These are phyloP conservation scores for Haemorhous mexicanus DNA, from an alignment of 2,113 vertebrate genomes.

Conservation along the genomic window DNA sequence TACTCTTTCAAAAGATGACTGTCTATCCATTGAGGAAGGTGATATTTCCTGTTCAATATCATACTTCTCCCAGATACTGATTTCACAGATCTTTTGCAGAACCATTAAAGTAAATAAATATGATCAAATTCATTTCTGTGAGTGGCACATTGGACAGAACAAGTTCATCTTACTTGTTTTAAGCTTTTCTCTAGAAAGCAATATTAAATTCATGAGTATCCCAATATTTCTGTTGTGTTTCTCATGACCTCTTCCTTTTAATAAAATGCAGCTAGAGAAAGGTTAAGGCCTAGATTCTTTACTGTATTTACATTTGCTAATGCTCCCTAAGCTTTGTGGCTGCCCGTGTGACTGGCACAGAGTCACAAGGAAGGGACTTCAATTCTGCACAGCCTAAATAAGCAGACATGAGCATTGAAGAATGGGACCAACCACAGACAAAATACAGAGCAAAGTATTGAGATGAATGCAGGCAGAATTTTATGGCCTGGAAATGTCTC, in stretches of 20 bases:
- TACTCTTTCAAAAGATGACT: not conserved
- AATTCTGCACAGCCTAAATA: not conserved
- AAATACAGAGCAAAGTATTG: not conserved
- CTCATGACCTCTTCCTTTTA: not conserved
- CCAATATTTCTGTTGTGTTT: not conserved
- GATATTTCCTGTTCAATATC: not conserved
- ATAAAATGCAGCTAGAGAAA: not conserved
- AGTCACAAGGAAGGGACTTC: fast-evolving
- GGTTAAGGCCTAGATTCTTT: not conserved
- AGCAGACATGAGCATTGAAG: fast-evolving
- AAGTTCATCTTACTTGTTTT: not conserved
- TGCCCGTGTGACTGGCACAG: not conserved
- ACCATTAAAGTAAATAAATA: not conserved
- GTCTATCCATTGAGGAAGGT: not conserved
- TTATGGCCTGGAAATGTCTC: not conserved
- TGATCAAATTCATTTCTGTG: not conserved
- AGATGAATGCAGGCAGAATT: not conserved
- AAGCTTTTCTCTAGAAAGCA: not conserved
- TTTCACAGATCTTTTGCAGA: not conserved
- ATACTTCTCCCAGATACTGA: not conserved
- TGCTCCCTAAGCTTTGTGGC: not conserved
- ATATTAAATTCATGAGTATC: not conserved
- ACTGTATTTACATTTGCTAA: not conserved
- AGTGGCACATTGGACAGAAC: not conserved
- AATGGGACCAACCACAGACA: not conserved